Evolutionary conservation across 2,888 invertebrate genomes (phyloP), one percentile per base, ranked within the genome.

Genomic region (Pollenia labialis): DNA sequence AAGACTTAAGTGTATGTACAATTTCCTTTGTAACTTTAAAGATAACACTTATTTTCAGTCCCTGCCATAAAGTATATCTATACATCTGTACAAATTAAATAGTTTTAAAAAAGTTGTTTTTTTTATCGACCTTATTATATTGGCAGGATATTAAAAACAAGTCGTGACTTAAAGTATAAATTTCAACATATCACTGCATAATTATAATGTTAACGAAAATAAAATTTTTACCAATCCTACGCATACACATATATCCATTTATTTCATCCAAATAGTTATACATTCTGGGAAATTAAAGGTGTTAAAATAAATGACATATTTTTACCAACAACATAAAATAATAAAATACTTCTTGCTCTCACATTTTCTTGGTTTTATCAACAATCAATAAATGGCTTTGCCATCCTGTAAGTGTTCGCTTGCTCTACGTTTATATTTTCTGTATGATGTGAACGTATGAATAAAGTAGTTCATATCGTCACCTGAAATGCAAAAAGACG

Each of bases 291-390:
- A 46, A 56, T 16, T 77, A 40, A 50, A 56, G 64, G 71, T 83
- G 77, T 83, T 77, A 64, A 77, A 46, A 77, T 2, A 14, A 56
- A 48, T 64, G 54, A 71, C 62, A 83, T 64, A 64, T 71, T 71
- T 72, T 74, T 46, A 40, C 66, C 32, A 66, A 16, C 18, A 50
- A 52, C 11, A 48, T 48, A 56, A 18, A 56, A n/a, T 12, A 42
- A 48, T 58, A 64, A 58, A 66, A 50, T 44, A 40, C 64, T 64
- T 56, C 72, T 14, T 42, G 9, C 48, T 11, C 48, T 50, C n/a
- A 14, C 23, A n/a, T 32, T 77, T 46, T 32, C 16, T 40, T 16
- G 10, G 8, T 69, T n/a, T 48, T 16, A 81, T 50, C 44, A n/a
- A 23, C 1, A 64, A 44, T 72, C 74, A 69, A 77, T 68, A 79